Conservation (phyloP, 1,140 invertebrate species). For the Pseudomyrmex concolor region DNA sequence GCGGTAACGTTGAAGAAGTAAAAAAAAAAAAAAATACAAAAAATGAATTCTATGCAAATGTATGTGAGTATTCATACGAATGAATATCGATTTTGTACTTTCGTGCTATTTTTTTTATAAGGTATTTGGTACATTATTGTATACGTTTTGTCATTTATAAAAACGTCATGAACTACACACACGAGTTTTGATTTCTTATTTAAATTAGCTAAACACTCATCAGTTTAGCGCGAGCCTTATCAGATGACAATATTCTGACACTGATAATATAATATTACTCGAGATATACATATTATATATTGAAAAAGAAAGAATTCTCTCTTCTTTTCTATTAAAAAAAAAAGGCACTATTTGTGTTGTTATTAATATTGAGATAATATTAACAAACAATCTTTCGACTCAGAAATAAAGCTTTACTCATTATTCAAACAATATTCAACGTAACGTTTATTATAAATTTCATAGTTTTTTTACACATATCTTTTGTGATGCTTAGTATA, state of each 20-base stretch:
- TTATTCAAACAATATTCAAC: too few relatives aligned
- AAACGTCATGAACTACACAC: slow-evolving; percentile 40
- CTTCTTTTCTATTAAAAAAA: too few relatives aligned
- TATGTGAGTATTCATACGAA: slow-evolving; percentile 19
- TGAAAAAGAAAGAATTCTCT: too few relatives aligned
- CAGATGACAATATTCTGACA: too few relatives aligned
- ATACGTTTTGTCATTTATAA: slow-evolving; percentile 66
- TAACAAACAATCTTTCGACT: too few relatives aligned
- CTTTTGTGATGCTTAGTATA: too few relatives aligned
- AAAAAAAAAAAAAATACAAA: neutral
- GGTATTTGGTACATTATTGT: slow-evolving; percentile 68
- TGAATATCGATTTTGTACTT: slow-evolving; percentile 63
- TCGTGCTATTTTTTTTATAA: slow-evolving; percentile 43
- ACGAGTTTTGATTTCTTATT: slow-evolving; percentile 25
- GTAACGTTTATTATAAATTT: too few relatives aligned
- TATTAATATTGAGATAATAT: too few relatives aligned
- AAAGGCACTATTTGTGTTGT: too few relatives aligned
- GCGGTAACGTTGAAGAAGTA: neutral
- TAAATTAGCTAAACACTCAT: neutral
- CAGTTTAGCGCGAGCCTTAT: neutral
- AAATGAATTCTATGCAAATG: neutral
- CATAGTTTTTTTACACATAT: neutral
- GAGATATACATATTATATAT: too few relatives aligned
- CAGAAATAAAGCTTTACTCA: too few relatives aligned
- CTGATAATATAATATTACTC: too few relatives aligned